Evolutionary conservation across 1,140 invertebrate genomes (phyloP), one percentile per base, ranked within the genome.

Genomic region (Armadillidium nasatum): DNA sequence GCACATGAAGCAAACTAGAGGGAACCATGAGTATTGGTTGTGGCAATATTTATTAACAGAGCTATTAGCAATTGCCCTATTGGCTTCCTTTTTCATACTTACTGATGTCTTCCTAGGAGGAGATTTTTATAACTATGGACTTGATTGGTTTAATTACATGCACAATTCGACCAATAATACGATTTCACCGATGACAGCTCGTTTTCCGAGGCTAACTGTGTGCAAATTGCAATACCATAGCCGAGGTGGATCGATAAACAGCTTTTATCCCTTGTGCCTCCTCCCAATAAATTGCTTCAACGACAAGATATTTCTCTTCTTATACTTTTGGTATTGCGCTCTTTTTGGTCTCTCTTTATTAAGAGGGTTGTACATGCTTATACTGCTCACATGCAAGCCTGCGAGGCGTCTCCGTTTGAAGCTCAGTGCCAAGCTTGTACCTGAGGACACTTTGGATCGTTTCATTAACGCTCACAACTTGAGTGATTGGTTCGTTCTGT

Each of bases 101-200:
- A 81, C 80, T 33, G 80, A 81, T 69, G 80, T 81, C 75, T 81
- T 81, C 76, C 75, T 81, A 22, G 80, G 80, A 23, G 80, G 80
- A 11, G 80, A 81, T 71, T 81, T 81, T 76, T 81, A 81, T 73
- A 77, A 81, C 69, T 81, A 81, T 44, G 80, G 80, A 11, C 74
- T 81, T 54, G 80, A 81, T 68, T 81, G 80, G 80, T 76, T 81
- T 22, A 78, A 81, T 75, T 81, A 76, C 77, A 81, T 81, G 80
- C 80, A 81, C 73, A 81, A 81, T 66, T 76, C 77, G 4, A 81
- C 80, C 50, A 81, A 81, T 70, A 81, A 68, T 33, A 81, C 80
- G 43, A 81, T 81, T 45, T 78, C 77, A 33, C 80, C 80, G 19
- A 81, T 81, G 80, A 81, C 80, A 44, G 80, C 80, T 71, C 75